Percentiles rank a stretch among this genome's conserved stretches.
phyloP scores from a whole-genome alignment of 2,113 vertebrate species.

The Castor canadensis region DNA sequence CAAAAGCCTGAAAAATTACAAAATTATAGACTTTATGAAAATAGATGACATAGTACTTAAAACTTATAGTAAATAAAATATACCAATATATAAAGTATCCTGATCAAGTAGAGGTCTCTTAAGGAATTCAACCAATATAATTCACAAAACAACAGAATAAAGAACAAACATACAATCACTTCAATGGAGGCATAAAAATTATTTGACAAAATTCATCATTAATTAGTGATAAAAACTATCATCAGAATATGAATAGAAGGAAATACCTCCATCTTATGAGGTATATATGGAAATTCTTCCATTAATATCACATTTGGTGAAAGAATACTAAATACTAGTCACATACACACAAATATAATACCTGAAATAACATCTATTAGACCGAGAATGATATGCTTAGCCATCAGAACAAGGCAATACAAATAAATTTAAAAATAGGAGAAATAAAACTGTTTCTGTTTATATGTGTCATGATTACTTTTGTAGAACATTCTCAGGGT shows the following conservation, averaged over 20 bases:
- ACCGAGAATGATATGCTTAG: neutral
- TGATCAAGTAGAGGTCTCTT: neutral
- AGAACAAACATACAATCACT: neutral
- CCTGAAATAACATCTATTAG: neutral
- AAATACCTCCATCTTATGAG: neutral
- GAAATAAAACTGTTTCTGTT: neutral
- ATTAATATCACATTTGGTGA: neutral
- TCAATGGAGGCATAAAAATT: neutral
- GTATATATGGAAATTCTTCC: neutral
- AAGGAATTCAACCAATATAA: neutral
- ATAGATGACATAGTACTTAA: neutral
- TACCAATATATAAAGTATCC: neutral
- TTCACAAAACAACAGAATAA: neutral
- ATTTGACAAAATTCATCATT: neutral
- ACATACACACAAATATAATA: neutral
- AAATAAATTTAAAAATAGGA: neutral
- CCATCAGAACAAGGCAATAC: neutral
- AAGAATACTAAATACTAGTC: neutral
- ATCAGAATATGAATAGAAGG: neutral
- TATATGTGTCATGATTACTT: neutral
- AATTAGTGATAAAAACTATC: neutral
- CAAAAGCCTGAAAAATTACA: neutral
- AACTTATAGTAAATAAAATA: neutral
- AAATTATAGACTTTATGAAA: neutral
- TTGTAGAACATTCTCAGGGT: neutral